These are phyloP conservation scores for Hyposmocoma kahamanoa DNA, from an alignment of 1,140 invertebrate genomes.

Conservation along the genomic window DNA sequence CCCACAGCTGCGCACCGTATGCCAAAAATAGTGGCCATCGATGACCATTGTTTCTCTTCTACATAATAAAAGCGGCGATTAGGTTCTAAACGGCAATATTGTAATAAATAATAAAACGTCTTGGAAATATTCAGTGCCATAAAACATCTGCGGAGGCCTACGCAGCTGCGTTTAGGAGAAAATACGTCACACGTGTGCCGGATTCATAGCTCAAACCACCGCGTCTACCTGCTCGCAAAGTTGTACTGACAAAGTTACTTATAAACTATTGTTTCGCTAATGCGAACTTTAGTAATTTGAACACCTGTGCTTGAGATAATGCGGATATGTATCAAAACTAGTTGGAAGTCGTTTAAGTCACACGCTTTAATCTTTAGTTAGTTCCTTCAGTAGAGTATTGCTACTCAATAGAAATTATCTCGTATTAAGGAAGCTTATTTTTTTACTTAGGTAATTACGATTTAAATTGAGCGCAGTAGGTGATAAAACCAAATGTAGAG, in stretches of 20 bases:
- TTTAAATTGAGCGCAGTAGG: background rate
- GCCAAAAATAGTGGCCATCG: conserved; percentile 55
- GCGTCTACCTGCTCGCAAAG: background rate
- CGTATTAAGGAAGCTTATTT: background rate
- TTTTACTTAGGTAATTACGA: background rate
- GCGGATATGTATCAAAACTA: conserved; percentile 12
- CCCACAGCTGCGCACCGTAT: conserved; percentile 54
- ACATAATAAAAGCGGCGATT: conserved; percentile 65
- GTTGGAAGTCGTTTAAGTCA: conserved; percentile 10
- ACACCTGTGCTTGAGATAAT: conserved; percentile 23
- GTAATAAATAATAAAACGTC: conserved; percentile 68
- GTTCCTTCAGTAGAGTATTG: background rate
- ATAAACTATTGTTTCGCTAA: conserved; percentile 27
- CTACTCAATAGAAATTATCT: background rate
- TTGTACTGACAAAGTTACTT: background rate
- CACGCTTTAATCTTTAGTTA: background rate
- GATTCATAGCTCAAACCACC: conserved; percentile 35
- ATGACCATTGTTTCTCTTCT: conserved; percentile 63
- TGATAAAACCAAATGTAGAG: background rate
- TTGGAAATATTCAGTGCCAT: conserved; percentile 63
- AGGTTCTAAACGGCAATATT: conserved; percentile 66
- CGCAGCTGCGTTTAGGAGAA: conserved; percentile 56
- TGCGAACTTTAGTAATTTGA: conserved; percentile 21
- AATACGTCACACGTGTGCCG: conserved; percentile 61
- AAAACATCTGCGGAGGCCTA: conserved; percentile 65